These are phyloP conservation scores for Macquaria australasica DNA, from an alignment of 2,113 vertebrate species.

Conservation along the genomic window DNA sequence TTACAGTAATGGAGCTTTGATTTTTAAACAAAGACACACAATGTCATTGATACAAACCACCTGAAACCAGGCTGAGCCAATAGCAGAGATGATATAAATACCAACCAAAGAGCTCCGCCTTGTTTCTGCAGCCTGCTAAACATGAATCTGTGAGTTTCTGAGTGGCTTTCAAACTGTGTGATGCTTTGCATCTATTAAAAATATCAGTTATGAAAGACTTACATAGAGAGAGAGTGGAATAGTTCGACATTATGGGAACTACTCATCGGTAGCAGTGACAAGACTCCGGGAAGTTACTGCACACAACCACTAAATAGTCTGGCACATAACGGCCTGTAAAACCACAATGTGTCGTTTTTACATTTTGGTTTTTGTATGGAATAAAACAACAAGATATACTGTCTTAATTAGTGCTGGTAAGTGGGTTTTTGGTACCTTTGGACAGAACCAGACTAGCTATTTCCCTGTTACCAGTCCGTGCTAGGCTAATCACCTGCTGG, in stretches of 20 bases:
- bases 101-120: constrained; percentile 1
- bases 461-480: not conserved
- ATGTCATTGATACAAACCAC: not conserved
- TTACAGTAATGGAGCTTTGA: not conserved
- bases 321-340: not conserved
- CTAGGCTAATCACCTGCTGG: not conserved
- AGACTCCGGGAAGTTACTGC: not conserved
- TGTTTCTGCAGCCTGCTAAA: not conserved
- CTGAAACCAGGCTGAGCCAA: not conserved
- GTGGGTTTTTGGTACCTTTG: not conserved
- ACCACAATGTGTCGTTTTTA: not conserved
- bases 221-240: too few relatives aligned
- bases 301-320: not conserved
- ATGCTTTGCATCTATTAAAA: constrained; percentile 19
- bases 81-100: not conserved
- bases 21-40: constrained; percentile 10
- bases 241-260: not conserved
- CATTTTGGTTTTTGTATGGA: not conserved
- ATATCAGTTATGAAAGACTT: not conserved
- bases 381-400: not conserved
- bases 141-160: not conserved
- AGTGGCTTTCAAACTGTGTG: not conserved
- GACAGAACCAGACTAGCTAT: not conserved
- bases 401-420: not conserved
- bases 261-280: not conserved